Evolutionary conservation across 2,797 vertebrate species (phyloP), one percentile per base, ranked within the genome.

Genomic region (Thamnophis elegans): DNA sequence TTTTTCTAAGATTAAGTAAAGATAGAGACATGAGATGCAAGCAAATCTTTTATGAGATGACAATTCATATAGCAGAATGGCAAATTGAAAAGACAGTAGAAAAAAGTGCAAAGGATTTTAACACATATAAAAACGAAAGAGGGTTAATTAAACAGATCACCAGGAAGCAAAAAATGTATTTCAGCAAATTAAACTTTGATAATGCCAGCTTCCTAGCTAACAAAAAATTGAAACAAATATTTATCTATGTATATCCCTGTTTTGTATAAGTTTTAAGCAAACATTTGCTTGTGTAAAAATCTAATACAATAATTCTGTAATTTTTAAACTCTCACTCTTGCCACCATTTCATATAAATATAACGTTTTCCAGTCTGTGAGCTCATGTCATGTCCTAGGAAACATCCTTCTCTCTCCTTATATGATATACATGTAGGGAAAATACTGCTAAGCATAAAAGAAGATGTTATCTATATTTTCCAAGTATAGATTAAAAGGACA

Each of bases 391-490:
- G 14, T 59, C 56, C 18, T 59, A 42, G 42, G 28, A 87, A 91
- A 60, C n/a, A 89, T 54, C 28, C 6, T 25, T 18, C 25, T 56
- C 78, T 73, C 90, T 93, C 89, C 93, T 25, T 65, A 88, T 91
- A 94, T 54, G 0, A 65, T 22, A 90, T 65, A 92, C 18, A 91
- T 28, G 73, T n/a, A 36, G 3, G 32, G 32, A 36, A 73, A 73
- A 73, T 32, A 3, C 8, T 78, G 16, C 32, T 78, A 78, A 42
- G 32, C 68, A 36, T 78, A 78, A 78, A 78, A 25, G 58, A 4
- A 20, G 73, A 22, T 82, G 28, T 12, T 96, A 78, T 78, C 16
- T 87, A 87, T 26, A 85, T 82, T 95, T 60, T 58, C 26, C 20
- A 8, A 85, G 78, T 32, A 54, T 90, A 94, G 91, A 88, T 87